Conservation (phyloP, 64 coral and sea anemone species). For the Trachythela sp. region DNA sequence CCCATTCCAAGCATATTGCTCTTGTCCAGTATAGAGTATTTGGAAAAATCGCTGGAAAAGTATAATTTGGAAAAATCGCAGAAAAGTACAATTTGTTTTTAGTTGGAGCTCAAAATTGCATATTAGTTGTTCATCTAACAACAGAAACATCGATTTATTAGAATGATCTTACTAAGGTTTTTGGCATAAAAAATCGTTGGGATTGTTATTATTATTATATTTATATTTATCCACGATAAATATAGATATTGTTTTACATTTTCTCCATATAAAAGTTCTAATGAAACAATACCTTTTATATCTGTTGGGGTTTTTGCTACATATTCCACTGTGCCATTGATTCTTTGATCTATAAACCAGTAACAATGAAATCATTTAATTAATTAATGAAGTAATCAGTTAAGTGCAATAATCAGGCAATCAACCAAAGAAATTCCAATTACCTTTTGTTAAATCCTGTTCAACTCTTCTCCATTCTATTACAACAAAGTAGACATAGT, state of each 20-base stretch:
- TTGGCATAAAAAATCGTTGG: not conserved
- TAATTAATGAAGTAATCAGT: not conserved
- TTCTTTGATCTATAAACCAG: not conserved
- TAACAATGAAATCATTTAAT: not conserved
- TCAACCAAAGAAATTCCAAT: not conserved
- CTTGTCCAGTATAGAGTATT: too few relatives aligned
- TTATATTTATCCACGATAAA: not conserved
- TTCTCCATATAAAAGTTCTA: not conserved
- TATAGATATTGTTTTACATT: not conserved
- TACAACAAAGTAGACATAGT: not conserved
- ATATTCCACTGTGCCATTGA: not conserved
- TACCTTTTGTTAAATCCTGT: conserved; percentile 6
- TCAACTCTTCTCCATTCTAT: not conserved
- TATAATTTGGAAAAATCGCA: too few relatives aligned
- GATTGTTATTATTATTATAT: not conserved
- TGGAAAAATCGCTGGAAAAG: too few relatives aligned
- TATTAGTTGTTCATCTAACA: too few relatives aligned
- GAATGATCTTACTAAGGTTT: too few relatives aligned
- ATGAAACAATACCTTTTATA: conserved; percentile 13
- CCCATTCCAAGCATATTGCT: too few relatives aligned
- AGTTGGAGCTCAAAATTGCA: too few relatives aligned
- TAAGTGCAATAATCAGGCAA: not conserved
- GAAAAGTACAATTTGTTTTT: too few relatives aligned
- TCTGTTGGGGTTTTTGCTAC: not conserved
- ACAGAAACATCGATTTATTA: too few relatives aligned